phyloP scores from a whole-genome alignment of 2,113 vertebrate species.

The Alectura lathami region DNA sequence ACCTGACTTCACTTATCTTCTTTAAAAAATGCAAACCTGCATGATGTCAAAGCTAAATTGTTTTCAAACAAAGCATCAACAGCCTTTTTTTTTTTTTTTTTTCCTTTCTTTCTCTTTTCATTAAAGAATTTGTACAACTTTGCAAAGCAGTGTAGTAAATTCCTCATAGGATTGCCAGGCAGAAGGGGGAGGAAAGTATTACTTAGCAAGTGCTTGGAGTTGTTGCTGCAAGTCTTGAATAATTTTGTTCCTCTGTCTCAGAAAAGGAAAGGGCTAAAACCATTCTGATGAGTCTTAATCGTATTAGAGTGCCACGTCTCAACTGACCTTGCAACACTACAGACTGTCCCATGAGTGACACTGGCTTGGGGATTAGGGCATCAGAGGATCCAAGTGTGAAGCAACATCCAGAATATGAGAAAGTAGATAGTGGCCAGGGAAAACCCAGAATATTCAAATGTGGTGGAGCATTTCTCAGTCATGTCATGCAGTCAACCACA shows the following conservation, averaged over 20 bases:
- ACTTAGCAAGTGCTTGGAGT: not conserved
- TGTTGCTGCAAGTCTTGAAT: conserved; percentile 3
- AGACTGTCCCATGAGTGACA: conserved; percentile 70
- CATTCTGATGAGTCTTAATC: conserved; percentile 78
- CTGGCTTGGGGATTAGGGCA: not conserved
- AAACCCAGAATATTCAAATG: not conserved
- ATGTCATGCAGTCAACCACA: not conserved
- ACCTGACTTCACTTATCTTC: not conserved
- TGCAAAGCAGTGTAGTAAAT: not conserved
- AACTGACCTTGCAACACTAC: conserved; percentile 76
- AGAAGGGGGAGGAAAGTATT: not conserved
- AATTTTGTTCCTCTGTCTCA: conserved; percentile 66
- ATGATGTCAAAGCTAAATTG: not conserved
- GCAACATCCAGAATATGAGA: not conserved
- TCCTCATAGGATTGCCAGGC: not conserved
- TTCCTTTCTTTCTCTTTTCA: not conserved
- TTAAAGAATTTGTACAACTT: not conserved
- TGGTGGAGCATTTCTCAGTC: not conserved
- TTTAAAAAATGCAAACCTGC: not conserved
- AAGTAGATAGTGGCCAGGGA: not conserved
- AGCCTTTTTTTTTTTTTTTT: not conserved
- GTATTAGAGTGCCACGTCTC: conserved; percentile 81
- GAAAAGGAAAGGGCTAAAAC: conserved; percentile 79
- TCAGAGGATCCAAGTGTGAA: not conserved
- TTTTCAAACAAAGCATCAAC: not conserved